Evolutionary conservation across 2,888 invertebrate species (phyloP), one percentile per base, ranked within the genome.

Genomic region (Cremastinae sp.): DNA sequence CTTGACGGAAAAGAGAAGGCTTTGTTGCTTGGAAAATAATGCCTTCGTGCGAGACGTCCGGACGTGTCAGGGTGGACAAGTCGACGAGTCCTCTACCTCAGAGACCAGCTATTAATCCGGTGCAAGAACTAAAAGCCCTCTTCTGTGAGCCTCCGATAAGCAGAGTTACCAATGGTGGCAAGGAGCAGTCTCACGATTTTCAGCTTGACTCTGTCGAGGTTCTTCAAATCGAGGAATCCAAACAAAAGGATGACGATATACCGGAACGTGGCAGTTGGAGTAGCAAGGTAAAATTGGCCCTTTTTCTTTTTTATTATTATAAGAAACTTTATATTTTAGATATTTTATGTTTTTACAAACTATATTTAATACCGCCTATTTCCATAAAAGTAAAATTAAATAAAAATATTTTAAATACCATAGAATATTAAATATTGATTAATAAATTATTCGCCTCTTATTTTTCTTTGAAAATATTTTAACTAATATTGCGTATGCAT

Each of bases 231-330:
- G 71, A 81, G 16, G 68, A 62, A 14, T n/a, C 66, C 10, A 47
- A 38, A 5, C 79, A 80, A 9, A 71, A 73, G 10, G 69, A 71
- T 45, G 54, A 59, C 14, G 76, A 70, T 49, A 58, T 85, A 28
- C 85, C 87, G n/a, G 87, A 88, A 45, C 82, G 88, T 62, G 88
- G 88, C 12, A 81, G 82, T 28, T 88, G 88, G 88, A 84, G 80
- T 62, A 88, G 87, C 72, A 91, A 91, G 84, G 88, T 88, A 65
- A 47, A 28, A 0, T 9, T 2, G 20, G 59, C 34, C 9, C 59
- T 36, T 36, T 36, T 36, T 7, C 9, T 36, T 36, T 7, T 36
- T 9, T n/a, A n/a, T n/a, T n/a, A n/a, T n/a, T n/a, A n/a, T n/a
- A n/a, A n/a, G n/a, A n/a, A n/a, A n/a, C n/a, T n/a, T n/a, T n/a